phyloP scores from a whole-genome alignment of 2,113 vertebrate species.

The Hypanus sabinus region DNA sequence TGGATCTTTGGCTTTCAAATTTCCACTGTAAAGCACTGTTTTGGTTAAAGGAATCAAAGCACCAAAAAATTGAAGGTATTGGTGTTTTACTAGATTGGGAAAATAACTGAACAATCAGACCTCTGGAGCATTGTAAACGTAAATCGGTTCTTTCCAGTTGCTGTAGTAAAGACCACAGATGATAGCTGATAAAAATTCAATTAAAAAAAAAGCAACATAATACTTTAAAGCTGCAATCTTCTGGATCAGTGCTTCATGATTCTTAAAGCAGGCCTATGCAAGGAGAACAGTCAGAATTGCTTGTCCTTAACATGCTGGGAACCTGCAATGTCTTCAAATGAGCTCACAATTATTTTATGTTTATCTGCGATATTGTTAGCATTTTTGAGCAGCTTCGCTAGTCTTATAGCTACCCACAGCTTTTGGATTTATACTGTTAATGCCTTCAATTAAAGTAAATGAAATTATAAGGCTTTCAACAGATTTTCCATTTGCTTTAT shows the following conservation, averaged over 20 bases:
- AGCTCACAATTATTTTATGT: background rate
- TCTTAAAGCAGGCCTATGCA: background rate
- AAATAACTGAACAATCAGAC: background rate
- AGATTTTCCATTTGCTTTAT: background rate
- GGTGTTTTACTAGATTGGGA: background rate
- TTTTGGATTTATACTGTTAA: background rate
- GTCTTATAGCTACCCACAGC: background rate
- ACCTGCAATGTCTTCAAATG: background rate
- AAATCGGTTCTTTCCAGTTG: background rate
- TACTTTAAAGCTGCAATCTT: background rate
- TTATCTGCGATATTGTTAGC: background rate
- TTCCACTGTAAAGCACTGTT: background rate
- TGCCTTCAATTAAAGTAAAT: background rate
- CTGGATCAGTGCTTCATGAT: background rate
- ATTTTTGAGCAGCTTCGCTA: background rate
- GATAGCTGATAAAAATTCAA: background rate
- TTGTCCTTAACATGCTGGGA: too few relatives aligned
- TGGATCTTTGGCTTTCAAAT: background rate
- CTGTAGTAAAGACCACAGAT: background rate
- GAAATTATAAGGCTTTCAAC: background rate
- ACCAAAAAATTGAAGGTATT: background rate
- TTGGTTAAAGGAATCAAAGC: background rate
- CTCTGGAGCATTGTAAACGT: background rate
- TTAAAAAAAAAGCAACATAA: background rate
- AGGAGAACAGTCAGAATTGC: too few relatives aligned